These are phyloP conservation scores for Mnemiopsis leidyi DNA, from an alignment of 37 sponge, comb jelly and placozoan species.

Conservation along the genomic window DNA sequence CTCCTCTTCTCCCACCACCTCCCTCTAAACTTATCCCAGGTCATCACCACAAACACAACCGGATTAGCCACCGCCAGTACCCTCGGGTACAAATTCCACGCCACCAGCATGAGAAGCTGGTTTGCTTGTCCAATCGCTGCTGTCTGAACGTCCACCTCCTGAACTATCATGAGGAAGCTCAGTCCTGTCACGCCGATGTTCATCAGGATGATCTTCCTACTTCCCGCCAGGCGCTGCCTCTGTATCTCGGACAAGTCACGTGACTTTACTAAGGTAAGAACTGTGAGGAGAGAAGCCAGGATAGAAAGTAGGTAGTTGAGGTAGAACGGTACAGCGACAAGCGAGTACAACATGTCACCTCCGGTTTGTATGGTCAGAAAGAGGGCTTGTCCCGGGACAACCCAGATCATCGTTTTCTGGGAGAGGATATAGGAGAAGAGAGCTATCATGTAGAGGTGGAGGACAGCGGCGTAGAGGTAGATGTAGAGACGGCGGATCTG, in stretches of 20 bases:
- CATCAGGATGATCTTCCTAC: background rate
- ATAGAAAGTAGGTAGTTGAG: background rate
- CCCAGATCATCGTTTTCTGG: background rate
- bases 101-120: background rate
- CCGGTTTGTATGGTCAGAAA: background rate
- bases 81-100: background rate
- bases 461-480: background rate
- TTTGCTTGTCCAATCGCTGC: background rate
- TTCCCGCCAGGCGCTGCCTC: background rate
- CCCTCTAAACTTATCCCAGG: background rate
- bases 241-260: background rate
- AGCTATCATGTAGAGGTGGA: background rate
- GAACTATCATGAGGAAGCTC: background rate
- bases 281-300: background rate
- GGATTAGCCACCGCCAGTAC: background rate
- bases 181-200: background rate
- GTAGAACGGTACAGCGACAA: background rate
- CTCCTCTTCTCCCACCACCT: background rate
- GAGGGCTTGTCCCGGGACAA: background rate
- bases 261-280: background rate
- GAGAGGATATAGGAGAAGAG: background rate
- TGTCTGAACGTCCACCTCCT: background rate
- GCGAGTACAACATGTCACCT: background rate
- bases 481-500: background rate
- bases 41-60: background rate